Base-by-base conservation (phyloP, 1,140 invertebrate species). In the Oppia nitens region DNA sequence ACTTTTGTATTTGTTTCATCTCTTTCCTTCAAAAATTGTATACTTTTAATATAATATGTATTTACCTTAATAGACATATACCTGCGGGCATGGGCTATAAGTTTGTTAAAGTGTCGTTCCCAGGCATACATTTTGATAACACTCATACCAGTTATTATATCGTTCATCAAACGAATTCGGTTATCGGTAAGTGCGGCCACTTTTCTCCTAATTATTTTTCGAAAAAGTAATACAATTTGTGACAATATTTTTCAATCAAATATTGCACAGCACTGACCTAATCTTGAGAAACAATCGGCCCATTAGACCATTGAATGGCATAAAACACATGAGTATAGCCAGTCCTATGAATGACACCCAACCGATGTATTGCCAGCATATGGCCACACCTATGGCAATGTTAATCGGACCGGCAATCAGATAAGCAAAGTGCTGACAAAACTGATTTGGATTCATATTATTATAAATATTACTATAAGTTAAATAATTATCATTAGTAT, bases 141-240 rank as follows among this genome's bases (percentile, higher is more conserved):
- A 70, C 88, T 81, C 66, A 93, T 87, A 0, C 85, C 88, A 49
- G 80, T 78, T 20, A 94, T 81, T 17, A 94, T 85, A 73, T 93
- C 92, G 68, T 91, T 94, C 83, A 93, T 91, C 24, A 94, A 73
- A 69, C 53, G 26, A 40, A 63, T 53, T 24, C 60, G 45, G 45
- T 63, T 47, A 52, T 53, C 28, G 3, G 53, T 90, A 62, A 78
- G 76, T 3, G 75, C 62, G 0, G 85, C 83, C n/a, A 81, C 83
- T 64, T 76, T 73, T 51, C 79, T 66, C 60, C 84, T 70, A 48
- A 63, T n/a, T n/a, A n/a, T n/a, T n/a, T n/a, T 59, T 71, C 6
- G n/a, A n/a, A n/a, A n/a, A n/a, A 66, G 40, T 52, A 57, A 60
- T 55, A 60, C 63, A 59, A 71, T 52, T 52, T 12, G n/a, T n/a